A percentile compares a stretch with the other conserved stretches of the same genome.
Evolutionary conservation across 92 coral and sea anemone genomes (phyloP).

Genomic region (Phenganax marumi): DNA sequence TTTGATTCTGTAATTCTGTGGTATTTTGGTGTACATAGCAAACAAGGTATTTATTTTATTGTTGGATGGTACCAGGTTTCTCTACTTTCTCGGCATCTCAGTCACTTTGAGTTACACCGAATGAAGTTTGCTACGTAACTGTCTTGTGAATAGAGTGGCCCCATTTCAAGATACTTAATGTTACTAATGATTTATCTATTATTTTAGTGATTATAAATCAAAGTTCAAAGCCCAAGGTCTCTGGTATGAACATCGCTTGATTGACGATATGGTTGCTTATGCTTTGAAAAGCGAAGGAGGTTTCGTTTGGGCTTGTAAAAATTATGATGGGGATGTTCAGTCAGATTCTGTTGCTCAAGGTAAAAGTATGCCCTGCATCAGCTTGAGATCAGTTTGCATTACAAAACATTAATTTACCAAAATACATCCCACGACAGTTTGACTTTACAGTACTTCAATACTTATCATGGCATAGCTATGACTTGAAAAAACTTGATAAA

Average conservation of each 20-base stretch:
- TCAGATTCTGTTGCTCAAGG: constrained; percentile 99
- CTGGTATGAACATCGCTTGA: constrained; percentile 98
- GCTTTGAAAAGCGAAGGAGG: constrained; percentile 97
- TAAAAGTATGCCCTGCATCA: neutral
- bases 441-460: too few species aligned
- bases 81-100: too few species aligned
- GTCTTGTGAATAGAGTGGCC: neutral
- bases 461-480: too few species aligned
- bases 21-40: too few species aligned
- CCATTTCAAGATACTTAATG: neutral
- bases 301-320: constrained; percentile 99
- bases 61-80: too few species aligned
- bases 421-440: too few species aligned
- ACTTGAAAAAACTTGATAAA: neutral
- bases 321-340: constrained; percentile 99
- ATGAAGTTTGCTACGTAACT: constrained; percentile 6
- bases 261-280: constrained; percentile 98
- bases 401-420: too few species aligned
- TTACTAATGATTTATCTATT: neutral
- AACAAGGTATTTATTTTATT: too few species aligned
- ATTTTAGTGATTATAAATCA: constrained; percentile 66
- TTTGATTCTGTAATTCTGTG: too few species aligned
- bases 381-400: too few species aligned
- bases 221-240: constrained; percentile 74
- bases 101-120: neutral